Evolutionary conservation across 2,797 vertebrate genomes (phyloP).

Genomic region (Rhodeus uyekii): DNA sequence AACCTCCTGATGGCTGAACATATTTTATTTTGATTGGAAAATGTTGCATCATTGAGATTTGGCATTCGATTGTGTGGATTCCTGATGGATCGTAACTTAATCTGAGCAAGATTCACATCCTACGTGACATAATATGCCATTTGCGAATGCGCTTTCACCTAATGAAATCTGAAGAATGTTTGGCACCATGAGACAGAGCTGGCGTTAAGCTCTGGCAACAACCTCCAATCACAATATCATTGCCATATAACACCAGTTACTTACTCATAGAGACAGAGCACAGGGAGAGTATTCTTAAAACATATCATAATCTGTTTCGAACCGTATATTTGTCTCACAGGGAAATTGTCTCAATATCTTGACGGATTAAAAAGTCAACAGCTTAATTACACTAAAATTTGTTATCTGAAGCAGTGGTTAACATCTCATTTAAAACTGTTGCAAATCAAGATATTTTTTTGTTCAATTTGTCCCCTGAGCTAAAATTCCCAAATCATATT

Average conservation of each 20-base stretch:
- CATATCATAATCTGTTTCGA: neutral
- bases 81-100: constrained; percentile 65
- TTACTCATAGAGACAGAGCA: neutral
- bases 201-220: constrained; percentile 62
- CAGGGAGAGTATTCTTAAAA: neutral
- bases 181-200: constrained; percentile 66
- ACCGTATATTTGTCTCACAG: neutral
- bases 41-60: constrained; percentile 28
- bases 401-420: neutral
- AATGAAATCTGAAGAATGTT: constrained; percentile 75
- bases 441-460: neutral
- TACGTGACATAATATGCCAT: constrained; percentile 54
- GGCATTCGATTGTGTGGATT: constrained; percentile 46
- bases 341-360: neutral
- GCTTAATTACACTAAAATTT: neutral
- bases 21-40: constrained; percentile 40
- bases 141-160: constrained; percentile 76
- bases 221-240: constrained; percentile 66
- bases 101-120: constrained; percentile 59
- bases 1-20: constrained; percentile 31
- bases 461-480: neutral
- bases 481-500: neutral
- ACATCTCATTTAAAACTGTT: neutral
- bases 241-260: constrained; percentile 37
- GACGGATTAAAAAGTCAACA: neutral